Conservation (phyloP, 2,797 vertebrate species). For the Chrysolophus pictus region DNA sequence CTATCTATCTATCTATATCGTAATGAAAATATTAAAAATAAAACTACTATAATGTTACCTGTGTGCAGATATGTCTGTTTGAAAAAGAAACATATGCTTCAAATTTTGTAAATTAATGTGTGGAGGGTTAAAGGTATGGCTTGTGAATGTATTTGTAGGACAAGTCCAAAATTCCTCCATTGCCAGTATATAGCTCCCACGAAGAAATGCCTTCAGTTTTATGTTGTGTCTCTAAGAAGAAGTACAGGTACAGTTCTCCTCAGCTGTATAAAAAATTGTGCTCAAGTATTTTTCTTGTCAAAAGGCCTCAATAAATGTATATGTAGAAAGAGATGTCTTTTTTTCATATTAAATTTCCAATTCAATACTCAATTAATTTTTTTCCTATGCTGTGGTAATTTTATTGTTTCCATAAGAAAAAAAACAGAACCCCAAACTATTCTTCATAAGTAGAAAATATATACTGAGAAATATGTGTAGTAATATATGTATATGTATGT, state of each 20-base stretch:
- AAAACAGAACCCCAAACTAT: constrained; percentile 48
- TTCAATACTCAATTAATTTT: not conserved
- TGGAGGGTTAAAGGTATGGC: not conserved
- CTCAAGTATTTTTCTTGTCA: not conserved
- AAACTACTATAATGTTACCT: not conserved
- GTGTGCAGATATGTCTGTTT: not conserved
- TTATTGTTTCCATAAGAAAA: constrained; percentile 34
- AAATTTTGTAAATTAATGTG: not conserved
- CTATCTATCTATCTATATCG: too few species aligned
- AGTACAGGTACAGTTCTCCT: not conserved
- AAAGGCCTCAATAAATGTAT: not conserved
- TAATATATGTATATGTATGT: not conserved
- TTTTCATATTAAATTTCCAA: not conserved
- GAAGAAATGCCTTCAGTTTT: not conserved
- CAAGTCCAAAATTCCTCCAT: not conserved
- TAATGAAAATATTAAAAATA: not conserved
- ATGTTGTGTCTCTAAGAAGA: not conserved
- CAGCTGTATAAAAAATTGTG: not conserved
- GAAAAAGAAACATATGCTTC: not conserved
- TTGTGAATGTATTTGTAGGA: not conserved
- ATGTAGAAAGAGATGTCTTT: not conserved
- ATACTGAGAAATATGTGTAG: not conserved
- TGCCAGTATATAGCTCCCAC: not conserved
- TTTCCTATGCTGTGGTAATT: not conserved
- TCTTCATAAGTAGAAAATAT: not conserved